These are phyloP conservation scores for Cynoglossus semilaevis DNA, from an alignment of 2,113 vertebrate species.

Conservation along the genomic window DNA sequence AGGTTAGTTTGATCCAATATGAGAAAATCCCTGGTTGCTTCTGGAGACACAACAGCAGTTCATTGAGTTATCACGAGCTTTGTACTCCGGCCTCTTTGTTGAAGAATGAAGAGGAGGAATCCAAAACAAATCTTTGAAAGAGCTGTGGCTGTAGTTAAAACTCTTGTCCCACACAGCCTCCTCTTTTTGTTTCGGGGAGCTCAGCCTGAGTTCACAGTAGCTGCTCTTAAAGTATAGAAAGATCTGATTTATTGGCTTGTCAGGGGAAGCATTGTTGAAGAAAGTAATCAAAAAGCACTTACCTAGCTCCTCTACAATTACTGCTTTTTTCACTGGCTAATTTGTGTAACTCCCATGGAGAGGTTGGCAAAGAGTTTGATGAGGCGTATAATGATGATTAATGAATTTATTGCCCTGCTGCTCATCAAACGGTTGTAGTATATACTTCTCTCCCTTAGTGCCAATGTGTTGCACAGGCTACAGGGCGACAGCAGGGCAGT, in stretches of 20 bases:
- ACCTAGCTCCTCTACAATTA: conserved; percentile 99
- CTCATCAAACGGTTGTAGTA: conserved; percentile 93
- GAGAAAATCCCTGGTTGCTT: conserved; percentile 61
- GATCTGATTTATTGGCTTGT: conserved; percentile 99
- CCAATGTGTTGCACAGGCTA: conserved; percentile 71
- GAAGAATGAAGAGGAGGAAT: conserved; percentile 75
- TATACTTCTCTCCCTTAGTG: conserved; percentile 81
- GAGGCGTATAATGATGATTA: conserved; percentile 99
- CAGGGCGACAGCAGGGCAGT: conserved; percentile 70
- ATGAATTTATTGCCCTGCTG: conserved; percentile 98
- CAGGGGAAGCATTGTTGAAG: conserved; percentile 93
- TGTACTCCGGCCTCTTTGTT: conserved; percentile 69
- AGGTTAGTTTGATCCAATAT: conserved; percentile 64
- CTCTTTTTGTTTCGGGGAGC: conserved; percentile 66
- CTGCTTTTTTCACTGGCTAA: conserved; percentile 98
- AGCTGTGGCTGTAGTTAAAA: conserved; percentile 63
- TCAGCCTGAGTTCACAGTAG: conserved; percentile 81
- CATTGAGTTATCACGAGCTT: conserved; percentile 71
- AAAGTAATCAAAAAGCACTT: conserved; percentile 99
- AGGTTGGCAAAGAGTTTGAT: conserved; percentile 99
- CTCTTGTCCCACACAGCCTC: conserved; percentile 69
- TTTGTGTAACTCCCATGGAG: conserved; percentile 99
- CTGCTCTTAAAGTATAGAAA: conserved; percentile 84
- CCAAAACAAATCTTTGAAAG: conserved; percentile 75
- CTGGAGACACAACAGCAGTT: conserved; percentile 69